phyloP scores from a whole-genome alignment of 1,140 invertebrate species.

The Bicyclus anynana region DNA sequence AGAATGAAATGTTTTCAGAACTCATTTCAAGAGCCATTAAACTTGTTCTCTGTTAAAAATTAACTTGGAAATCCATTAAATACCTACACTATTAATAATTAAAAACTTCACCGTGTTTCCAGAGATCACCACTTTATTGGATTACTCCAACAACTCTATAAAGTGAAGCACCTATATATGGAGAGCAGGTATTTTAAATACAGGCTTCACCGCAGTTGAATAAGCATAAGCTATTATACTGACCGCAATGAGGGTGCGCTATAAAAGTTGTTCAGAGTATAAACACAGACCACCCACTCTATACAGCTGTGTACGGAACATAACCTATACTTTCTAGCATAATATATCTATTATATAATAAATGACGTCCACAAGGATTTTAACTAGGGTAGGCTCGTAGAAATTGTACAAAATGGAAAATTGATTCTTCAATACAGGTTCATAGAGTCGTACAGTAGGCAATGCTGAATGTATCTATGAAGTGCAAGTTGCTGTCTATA shows the following conservation, averaged over 20 bases:
- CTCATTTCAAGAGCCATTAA: conserved; percentile 7
- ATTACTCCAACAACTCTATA: conserved; percentile 9
- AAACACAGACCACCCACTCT: conserved; percentile 17
- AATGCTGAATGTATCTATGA: too few species aligned
- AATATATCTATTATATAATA: too few species aligned
- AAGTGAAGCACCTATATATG: neutral
- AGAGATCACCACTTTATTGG: conserved; percentile 18
- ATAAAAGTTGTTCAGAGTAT: conserved; percentile 15
- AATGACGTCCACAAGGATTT: too few species aligned
- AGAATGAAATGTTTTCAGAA: neutral
- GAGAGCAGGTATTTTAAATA: conserved; percentile 22
- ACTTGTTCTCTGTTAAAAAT: conserved; percentile 7
- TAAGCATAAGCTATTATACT: conserved; percentile 22
- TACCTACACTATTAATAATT: conserved; percentile 1
- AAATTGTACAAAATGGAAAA: too few species aligned
- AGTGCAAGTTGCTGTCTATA: too few species aligned
- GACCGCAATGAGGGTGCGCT: conserved; percentile 16
- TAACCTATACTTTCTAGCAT: too few species aligned
- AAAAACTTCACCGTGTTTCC: conserved; percentile 12
- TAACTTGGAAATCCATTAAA: conserved; percentile 14
- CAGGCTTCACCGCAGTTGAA: conserved; percentile 15
- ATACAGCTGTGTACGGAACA: too few species aligned
- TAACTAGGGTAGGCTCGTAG: too few species aligned
- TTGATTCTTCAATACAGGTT: too few species aligned
- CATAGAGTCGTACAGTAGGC: too few species aligned